A percentile compares a stretch with the other conserved stretches of the same genome.
Conservation (phyloP, 2,888 invertebrate species). For the Xylota sylvarum region DNA sequence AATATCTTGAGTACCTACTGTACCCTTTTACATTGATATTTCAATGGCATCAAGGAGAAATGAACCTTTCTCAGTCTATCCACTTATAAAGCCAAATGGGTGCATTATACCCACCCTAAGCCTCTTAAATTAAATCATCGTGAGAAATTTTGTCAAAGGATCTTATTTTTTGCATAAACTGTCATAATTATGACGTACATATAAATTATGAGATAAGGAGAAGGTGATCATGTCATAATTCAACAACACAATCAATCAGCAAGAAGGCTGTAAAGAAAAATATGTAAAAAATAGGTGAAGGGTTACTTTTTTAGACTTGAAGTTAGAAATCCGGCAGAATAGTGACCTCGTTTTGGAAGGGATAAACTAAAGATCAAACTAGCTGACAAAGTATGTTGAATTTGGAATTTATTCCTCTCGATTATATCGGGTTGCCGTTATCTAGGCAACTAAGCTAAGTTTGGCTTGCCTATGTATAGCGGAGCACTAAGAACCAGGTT, state of each 20-base stretch:
- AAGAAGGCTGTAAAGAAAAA: not conserved
- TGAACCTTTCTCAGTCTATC: conserved; percentile 17
- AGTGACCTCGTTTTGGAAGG: no score
- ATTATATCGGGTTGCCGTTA: no score
- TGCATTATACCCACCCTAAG: not conserved
- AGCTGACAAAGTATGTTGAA: no score
- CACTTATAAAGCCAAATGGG: conserved; percentile 29
- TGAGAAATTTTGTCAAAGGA: conserved; percentile 24
- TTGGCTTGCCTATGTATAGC: no score
- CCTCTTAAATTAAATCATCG: conserved; percentile 40
- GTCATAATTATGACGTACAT: not conserved
- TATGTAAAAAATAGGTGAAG: not conserved
- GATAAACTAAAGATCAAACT: no score
- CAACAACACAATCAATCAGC: not conserved
- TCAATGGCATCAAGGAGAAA: not conserved
- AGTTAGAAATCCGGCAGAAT: no score
- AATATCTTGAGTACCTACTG: not conserved
- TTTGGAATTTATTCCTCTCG: no score
- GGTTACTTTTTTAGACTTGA: no score
- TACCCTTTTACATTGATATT: not conserved
- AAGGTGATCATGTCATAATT: conserved; percentile 1
- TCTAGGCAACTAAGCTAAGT: no score
- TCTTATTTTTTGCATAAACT: not conserved
- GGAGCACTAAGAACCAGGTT: no score
- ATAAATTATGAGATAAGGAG: not conserved